Base-by-base conservation (phyloP, 2,888 invertebrate species). In the Muschampia plurimacula region DNA sequence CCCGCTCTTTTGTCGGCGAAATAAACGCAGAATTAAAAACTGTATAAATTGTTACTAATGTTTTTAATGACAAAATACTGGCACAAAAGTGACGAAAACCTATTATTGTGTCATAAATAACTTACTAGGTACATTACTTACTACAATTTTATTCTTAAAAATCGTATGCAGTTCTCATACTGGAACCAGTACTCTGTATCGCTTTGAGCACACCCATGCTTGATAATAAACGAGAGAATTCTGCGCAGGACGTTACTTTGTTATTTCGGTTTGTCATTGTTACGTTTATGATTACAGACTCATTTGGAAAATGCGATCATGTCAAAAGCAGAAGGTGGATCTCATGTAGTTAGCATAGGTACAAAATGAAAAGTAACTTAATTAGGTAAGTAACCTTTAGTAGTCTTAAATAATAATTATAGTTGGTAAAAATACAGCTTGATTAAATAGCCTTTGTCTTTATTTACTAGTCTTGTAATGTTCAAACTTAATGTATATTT, bases 121-220 rank as follows among this genome's bases (percentile, higher is more conserved):
- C 3, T 59, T n/a, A 59, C 12, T 6, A 12, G 2, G 9, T 59
- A 12, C 8, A 10, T 8, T 9, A 4, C 10, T 7, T 2, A 10
- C 2, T 59, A 28, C 3, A 8, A 10, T 12, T 8, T 2, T 5
- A 4, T 28, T 55, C 5, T 8, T 22, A 39, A 10, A 52, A 15
- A 52, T 52, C n/a, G n/a, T 15, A n/a, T 52, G 52, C 52, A 52
- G 49, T 4, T 12, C 49, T 57, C 70, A 41, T 65, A n/a, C 44
- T 9, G 12, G 12, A 13, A 36, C 60, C 77, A 78, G 69, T 77
- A 72, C 75, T 75, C 78, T 74, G 74, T 76, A 74, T 74, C 74
- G 74, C 78, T 77, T 39, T 68, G 62, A 66, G 22, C 66, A 12
- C 62, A 12, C 28, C 36, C 67, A 8, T 15, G 66, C 15, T n/a